Conservation (phyloP, 1,140 invertebrate genomes). For the Oscheius sp. region DNA sequence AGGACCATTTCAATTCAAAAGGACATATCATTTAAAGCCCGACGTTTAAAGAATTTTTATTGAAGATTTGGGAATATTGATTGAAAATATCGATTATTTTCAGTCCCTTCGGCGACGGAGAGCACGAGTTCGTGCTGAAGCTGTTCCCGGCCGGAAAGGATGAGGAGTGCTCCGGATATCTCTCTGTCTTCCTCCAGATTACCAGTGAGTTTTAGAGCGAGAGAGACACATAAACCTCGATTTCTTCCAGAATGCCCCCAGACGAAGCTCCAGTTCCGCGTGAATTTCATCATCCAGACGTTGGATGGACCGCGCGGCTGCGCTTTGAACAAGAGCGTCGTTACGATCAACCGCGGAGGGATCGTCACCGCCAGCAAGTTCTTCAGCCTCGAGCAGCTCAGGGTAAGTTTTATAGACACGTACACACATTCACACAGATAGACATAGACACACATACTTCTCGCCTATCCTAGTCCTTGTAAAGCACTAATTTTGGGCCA, state of each 20-base stretch:
- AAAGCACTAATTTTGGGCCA: too few species aligned
- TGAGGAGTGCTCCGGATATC: conserved; percentile 37
- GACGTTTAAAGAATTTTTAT: too few species aligned
- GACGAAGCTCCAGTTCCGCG: conserved; percentile 37
- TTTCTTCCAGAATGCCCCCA: conserved; percentile 31
- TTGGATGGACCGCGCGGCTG: conserved; percentile 34
- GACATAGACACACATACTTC: too few species aligned
- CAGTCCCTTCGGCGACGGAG: conserved; percentile 29
- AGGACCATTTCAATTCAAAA: too few species aligned
- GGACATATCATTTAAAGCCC: too few species aligned
- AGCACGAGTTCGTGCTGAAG: conserved; percentile 34
- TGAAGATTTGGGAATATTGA: too few species aligned
- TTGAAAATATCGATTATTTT: too few species aligned
- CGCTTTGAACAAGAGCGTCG: conserved; percentile 35
- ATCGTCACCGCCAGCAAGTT: conserved; percentile 42
- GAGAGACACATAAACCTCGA: background rate
- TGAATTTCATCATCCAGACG: conserved; percentile 38
- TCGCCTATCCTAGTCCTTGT: too few species aligned
- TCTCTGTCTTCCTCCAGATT: conserved; percentile 38
- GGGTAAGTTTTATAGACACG: conserved; percentile 11
- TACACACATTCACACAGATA: too few species aligned
- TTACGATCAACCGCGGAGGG: conserved; percentile 41
- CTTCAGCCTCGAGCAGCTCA: conserved; percentile 36
- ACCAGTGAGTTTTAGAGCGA: conserved; percentile 33
- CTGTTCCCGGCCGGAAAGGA: conserved; percentile 41